Evolutionary conservation across 1,140 invertebrate species (phyloP).

Genomic region (Brachionus angularis): DNA sequence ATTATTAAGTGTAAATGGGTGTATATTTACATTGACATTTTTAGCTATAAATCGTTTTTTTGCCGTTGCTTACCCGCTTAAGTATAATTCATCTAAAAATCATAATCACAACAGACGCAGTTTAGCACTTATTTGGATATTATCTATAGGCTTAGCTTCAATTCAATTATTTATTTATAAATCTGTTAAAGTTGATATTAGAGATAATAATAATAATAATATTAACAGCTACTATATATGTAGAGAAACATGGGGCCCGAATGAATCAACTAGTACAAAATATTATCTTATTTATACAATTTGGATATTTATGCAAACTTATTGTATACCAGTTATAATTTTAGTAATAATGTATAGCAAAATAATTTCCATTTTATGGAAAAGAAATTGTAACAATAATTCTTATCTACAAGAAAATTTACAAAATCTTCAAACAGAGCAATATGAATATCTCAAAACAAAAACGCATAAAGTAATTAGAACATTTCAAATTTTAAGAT

Average conservation of each 20-base stretch:
- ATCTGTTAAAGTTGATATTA: too few species aligned
- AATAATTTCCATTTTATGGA: conserved; percentile 32
- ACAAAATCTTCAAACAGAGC: conserved; percentile 23
- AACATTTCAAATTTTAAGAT: too few species aligned
- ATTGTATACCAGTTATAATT: conserved; percentile 39
- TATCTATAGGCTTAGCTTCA: conserved; percentile 1
- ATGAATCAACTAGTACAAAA: conserved; percentile 3
- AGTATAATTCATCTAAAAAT: conserved; percentile 24
- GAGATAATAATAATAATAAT: not conserved
- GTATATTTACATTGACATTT: conserved; percentile 26
- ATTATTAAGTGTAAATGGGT: conserved; percentile 19
- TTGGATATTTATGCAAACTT: conserved; percentile 35
- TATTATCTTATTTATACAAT: conserved; percentile 27
- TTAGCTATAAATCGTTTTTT: conserved; percentile 28
- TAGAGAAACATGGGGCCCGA: conserved; percentile 21
- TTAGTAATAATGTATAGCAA: conserved; percentile 32
- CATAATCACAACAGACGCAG: conserved; percentile 7
- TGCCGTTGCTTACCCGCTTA: conserved; percentile 19
- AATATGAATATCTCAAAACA: not conserved
- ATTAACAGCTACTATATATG: conserved; percentile 13
- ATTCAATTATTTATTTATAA: conserved; percentile 17
- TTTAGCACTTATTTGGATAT: conserved; percentile 7
- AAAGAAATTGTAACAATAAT: conserved; percentile 4
- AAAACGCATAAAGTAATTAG: conserved; percentile 27
- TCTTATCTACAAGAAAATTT: conserved; percentile 34